Conservation (phyloP, 2,888 invertebrate species). For the Chaetogeoica ovagalla region DNA sequence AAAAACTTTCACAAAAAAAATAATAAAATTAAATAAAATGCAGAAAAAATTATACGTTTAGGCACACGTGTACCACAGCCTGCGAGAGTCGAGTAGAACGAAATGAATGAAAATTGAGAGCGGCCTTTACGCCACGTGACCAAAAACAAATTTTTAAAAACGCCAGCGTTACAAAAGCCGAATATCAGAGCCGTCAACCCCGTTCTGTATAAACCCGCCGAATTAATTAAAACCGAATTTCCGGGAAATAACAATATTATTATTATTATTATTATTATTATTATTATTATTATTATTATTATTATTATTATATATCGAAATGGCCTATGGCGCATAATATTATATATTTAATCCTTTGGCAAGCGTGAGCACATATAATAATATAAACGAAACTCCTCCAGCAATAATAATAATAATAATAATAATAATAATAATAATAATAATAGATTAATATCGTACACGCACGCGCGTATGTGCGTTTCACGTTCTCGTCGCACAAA, state of each 20-base stretch:
- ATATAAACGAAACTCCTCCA: slow-evolving; percentile 49
- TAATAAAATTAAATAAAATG: no score
- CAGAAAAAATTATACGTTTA: no score
- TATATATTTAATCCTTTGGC: slow-evolving; percentile 36
- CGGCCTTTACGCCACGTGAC: no score
- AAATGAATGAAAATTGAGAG: no score
- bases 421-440: no score
- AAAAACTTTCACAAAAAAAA: no score
- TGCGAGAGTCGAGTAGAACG: no score
- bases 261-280: slow-evolving; percentile 7
- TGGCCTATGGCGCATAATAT: slow-evolving; percentile 22
- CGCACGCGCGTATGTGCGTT: slow-evolving; percentile 36
- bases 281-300: no score
- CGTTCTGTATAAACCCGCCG: not conserved
- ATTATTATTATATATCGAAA: slow-evolving; percentile 33
- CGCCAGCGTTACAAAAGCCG: no score
- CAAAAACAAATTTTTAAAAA: no score
- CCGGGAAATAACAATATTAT: slow-evolving; percentile 47
- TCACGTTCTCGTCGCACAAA: slow-evolving; percentile 43
- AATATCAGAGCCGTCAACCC: not conserved
- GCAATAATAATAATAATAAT: no score
- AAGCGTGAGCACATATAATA: slow-evolving; percentile 22
- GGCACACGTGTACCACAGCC: no score
- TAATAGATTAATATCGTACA: slow-evolving; percentile 26
- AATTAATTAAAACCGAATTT: slow-evolving; percentile 45